Evolutionary conservation across 2,888 invertebrate species (phyloP).

Genomic region (Drosophila longiperda): DNA sequence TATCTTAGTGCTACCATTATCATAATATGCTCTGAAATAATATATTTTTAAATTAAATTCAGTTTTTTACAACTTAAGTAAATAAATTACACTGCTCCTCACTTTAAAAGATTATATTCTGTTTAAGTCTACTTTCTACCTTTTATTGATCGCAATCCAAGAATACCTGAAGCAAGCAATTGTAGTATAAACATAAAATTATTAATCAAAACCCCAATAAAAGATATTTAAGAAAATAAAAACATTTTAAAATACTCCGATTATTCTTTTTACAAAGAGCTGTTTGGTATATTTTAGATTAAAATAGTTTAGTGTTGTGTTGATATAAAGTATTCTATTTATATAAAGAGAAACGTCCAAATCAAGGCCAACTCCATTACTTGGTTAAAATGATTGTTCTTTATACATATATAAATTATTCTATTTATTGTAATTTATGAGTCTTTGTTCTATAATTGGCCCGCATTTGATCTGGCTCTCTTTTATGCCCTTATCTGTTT

Average conservation of each 20-base stretch:
- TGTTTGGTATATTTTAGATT: neutral
- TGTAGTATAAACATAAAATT: neutral
- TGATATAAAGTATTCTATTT: neutral
- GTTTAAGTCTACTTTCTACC: neutral
- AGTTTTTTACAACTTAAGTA: neutral
- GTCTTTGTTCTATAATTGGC: slow-evolving; percentile 22
- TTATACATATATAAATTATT: no score
- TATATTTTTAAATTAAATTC: neutral
- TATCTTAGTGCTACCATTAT: neutral
- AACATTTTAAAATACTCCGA: accelerated
- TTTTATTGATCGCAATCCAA: neutral
- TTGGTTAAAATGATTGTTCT: neutral
- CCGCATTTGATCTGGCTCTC: slow-evolving; percentile 33
- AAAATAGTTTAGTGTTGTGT: neutral
- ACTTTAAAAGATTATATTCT: no score
- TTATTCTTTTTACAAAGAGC: neutral
- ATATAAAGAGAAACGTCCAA: neutral
- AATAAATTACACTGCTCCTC: neutral
- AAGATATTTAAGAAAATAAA: neutral
- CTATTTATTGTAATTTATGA: neutral
- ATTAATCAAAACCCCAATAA: neutral
- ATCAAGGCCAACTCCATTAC: neutral
- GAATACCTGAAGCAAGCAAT: neutral
- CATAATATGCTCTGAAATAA: neutral
- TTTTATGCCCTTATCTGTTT: slow-evolving; percentile 41